These are phyloP conservation scores for Crax fasciolata DNA, from an alignment of 2,797 vertebrate species.

Conservation along the genomic window DNA sequence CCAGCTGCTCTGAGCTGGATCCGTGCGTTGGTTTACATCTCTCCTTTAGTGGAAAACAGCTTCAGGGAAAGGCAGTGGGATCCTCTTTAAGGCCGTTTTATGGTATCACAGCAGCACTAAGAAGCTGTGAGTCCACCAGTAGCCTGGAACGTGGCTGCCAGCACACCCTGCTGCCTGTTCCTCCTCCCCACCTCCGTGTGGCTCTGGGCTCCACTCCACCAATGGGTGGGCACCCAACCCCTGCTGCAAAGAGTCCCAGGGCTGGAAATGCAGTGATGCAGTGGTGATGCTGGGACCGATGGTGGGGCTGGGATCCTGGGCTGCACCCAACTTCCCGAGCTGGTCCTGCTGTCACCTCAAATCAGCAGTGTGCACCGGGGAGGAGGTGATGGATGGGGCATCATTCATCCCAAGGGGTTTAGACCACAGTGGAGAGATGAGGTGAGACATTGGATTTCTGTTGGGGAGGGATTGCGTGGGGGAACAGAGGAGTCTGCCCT, in stretches of 20 bases:
- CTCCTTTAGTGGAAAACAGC: background rate
- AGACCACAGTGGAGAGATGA: background rate
- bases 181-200: fast-evolving
- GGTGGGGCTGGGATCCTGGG: background rate
- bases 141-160: background rate
- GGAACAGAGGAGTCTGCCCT: background rate
- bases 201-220: background rate
- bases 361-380: background rate
- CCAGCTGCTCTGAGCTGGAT: background rate
- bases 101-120: too few species aligned
- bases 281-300: fast-evolving
- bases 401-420: background rate
- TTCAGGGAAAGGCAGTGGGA: background rate
- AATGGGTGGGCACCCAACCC: background rate
- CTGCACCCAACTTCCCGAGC: background rate
- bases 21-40: background rate
- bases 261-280: background rate
- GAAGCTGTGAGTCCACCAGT: fast-evolving
- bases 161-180: background rate
- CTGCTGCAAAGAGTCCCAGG: too few species aligned
- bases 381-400: background rate
- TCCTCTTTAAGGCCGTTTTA: background rate
- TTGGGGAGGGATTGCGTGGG: background rate
- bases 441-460: background rate
- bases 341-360: background rate